Base-by-base conservation (phyloP, 2,797 vertebrate species). In the Capromys pilorides region DNA sequence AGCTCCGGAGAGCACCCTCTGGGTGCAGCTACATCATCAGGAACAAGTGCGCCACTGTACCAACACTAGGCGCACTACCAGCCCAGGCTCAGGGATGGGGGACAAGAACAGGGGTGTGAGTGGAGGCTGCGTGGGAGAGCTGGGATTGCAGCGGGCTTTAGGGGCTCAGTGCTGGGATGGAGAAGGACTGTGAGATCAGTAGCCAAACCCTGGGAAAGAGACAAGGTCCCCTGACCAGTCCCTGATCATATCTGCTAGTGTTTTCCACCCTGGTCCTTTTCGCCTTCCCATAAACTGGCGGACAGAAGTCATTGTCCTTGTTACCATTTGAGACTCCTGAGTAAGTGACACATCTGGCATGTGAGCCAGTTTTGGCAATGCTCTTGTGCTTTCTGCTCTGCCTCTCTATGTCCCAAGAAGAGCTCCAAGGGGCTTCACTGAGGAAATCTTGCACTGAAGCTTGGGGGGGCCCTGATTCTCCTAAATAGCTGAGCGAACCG, bases 391-490 rank as follows among this genome's bases (percentile, higher is more conserved):
- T 73, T n/a, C 54, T 73, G 33, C n/a, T 59, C 59, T 61, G n/a
- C 11, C 16, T 11, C 4, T 39, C 8, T 26, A 8, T 78, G 62
- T 88, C 88, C 36, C 6, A 31, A 14, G 49, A 81, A 0, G 9
- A 31, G 12, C 2, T 33, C 14, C 28, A 0, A 59, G 45, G 28
- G 26, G 2, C 54, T 69, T 31, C 10, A 6, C 0, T 6, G 39
- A 79, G 5, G 0, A 75, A 49, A 18, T 54, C 61, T 59, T 19
- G 28, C 24, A 13, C 3, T 3, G 39, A 33, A 49, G 49, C 36
- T 24, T 19, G 33, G 16, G 54, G 67, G 59, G 75, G n/a, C 4
- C 45, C 45, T 26, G 22, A 33, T 3, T 86, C 45, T 1, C 66
- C 16, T 21, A n/a, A 14, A 19, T 0, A 49, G 31, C 26, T 16